These are phyloP conservation scores for Caenorhabditis tropicalis DNA, from an alignment of 1,140 invertebrate genomes.

Conservation along the genomic window DNA sequence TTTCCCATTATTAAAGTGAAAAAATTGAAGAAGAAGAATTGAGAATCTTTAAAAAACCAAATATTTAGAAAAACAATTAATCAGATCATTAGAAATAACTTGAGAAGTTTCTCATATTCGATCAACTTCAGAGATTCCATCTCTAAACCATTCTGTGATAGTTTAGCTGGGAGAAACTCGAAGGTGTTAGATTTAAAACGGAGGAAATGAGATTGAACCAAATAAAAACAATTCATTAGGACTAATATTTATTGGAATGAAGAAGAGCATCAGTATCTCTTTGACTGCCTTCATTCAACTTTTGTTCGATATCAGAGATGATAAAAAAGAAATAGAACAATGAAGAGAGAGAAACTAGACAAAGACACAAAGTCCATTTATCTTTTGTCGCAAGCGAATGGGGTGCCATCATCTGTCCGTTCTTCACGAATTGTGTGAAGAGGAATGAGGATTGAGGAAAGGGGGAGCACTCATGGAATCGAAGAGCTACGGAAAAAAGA, in stretches of 20 bases:
- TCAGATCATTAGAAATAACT: too few species aligned
- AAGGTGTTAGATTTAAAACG: too few species aligned
- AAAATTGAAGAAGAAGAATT: too few species aligned
- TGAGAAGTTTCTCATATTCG: too few species aligned
- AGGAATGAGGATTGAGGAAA: neutral
- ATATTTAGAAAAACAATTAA: too few species aligned
- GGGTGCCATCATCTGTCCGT: conserved; percentile 42
- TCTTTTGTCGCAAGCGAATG: conserved; percentile 43
- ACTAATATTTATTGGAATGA: conserved; percentile 33
- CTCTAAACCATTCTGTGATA: too few species aligned
- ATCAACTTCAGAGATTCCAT: too few species aligned
- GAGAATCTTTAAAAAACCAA: too few species aligned
- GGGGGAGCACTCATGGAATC: conserved; percentile 13
- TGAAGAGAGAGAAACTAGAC: neutral
- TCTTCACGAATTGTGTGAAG: conserved; percentile 42
- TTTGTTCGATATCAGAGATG: conserved; percentile 38
- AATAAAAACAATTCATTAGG: neutral
- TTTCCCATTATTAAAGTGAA: too few species aligned
- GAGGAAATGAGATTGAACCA: neutral
- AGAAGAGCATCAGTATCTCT: neutral
- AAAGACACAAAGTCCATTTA: conserved; percentile 36
- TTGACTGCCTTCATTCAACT: neutral
- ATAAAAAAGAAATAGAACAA: neutral
- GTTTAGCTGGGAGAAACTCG: too few species aligned
- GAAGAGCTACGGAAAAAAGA: neutral